Percentiles rank a stretch among this genome's conserved stretches.
These are phyloP conservation scores for Autographa gamma DNA, from an alignment of 2,888 invertebrate species.

Conservation along the genomic window DNA sequence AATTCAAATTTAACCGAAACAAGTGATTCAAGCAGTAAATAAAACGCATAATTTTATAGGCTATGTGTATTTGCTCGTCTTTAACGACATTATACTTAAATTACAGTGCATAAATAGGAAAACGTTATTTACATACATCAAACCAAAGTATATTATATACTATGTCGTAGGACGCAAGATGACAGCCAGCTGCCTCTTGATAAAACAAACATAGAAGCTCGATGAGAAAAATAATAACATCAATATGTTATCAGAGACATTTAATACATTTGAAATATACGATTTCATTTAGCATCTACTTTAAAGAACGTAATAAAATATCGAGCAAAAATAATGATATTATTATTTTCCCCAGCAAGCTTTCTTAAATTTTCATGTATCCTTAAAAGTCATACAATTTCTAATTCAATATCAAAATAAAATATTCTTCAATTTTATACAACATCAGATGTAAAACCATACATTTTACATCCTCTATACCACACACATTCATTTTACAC, in stretches of 20 bases:
- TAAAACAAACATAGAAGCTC: constrained; percentile 32
- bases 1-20: too few species aligned
- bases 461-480: constrained; percentile 46
- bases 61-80: constrained; percentile 78
- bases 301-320: not conserved
- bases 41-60: constrained; percentile 69
- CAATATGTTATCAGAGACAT: not conserved
- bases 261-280: not conserved
- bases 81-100: constrained; percentile 75
- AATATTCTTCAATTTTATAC: constrained; percentile 36
- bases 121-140: constrained; percentile 81
- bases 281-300: not conserved
- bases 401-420: constrained; percentile 47
- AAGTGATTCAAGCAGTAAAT: constrained; percentile 52
- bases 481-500: constrained; percentile 58
- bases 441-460: constrained; percentile 46
- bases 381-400: constrained; percentile 27
- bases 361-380: constrained; percentile 23
- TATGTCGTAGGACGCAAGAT: constrained; percentile 43
- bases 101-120: constrained; percentile 86
- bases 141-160: constrained; percentile 46
- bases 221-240: constrained; percentile 51
- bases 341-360: constrained; percentile 51
- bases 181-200: constrained; percentile 56
- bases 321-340: constrained; percentile 10